These are phyloP conservation scores for Drosophila sucinea DNA, from an alignment of 1,140 invertebrate genomes.

Conservation along the genomic window DNA sequence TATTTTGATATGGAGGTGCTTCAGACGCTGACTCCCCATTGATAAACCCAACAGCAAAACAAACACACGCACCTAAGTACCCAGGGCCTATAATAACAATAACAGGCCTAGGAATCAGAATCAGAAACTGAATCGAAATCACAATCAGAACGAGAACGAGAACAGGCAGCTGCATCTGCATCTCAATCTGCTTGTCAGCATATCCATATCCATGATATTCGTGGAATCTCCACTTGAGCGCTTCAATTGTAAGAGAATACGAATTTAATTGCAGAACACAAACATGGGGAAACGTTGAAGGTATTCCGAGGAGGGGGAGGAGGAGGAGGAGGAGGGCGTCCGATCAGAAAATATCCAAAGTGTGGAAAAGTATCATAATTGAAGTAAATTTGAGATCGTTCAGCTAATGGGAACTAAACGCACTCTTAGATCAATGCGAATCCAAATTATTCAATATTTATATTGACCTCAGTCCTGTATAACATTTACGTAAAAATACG, in stretches of 20 bases:
- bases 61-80: conserved; percentile 56
- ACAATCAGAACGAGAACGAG: conserved; percentile 13
- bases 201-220: conserved; percentile 79
- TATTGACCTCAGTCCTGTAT: no score
- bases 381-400: not conserved
- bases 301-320: not conserved
- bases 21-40: conserved; percentile 61
- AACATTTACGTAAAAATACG: not conserved
- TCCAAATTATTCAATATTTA: no score
- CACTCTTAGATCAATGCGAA: no score
- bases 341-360: no score
- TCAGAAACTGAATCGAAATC: conserved; percentile 14
- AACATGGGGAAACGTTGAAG: conserved; percentile 40
- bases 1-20: conserved; percentile 78
- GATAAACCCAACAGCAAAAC: conserved; percentile 58
- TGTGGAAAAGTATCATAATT: not conserved
- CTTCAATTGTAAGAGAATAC: conserved; percentile 78
- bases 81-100: conserved; percentile 67
- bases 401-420: not conserved
- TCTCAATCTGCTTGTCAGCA: conserved; percentile 78
- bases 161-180: conserved; percentile 60
- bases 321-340: not conserved
- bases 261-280: conserved; percentile 80
- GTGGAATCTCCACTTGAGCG: conserved; percentile 76
- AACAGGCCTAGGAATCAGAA: conserved; percentile 35